These are phyloP conservation scores for Corbicula japonica DNA, from an alignment of 2,888 invertebrate species.

Conservation along the genomic window DNA sequence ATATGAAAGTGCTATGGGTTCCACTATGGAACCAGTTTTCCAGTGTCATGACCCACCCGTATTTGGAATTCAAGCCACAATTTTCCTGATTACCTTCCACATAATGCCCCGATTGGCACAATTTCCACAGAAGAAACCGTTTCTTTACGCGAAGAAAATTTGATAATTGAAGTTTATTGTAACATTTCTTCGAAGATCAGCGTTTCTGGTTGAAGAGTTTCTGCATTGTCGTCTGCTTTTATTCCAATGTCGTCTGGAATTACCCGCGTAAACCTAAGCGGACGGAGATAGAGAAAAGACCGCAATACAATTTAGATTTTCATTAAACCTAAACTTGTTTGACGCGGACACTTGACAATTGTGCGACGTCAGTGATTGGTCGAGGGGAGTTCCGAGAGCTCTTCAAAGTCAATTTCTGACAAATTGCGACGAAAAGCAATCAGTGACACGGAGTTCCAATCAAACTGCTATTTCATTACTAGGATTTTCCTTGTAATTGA, in stretches of 20 bases:
- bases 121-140: slow-evolving; percentile 24
- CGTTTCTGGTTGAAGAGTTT: slow-evolving; percentile 31
- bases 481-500: slow-evolving; percentile 52
- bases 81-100: slow-evolving; percentile 8
- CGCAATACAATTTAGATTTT: slow-evolving; percentile 66
- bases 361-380: slow-evolving; percentile 56
- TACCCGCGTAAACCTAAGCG: slow-evolving; percentile 45
- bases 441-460: slow-evolving; percentile 56
- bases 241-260: slow-evolving; percentile 58
- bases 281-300: slow-evolving; percentile 57
- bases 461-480: slow-evolving; percentile 58
- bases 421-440: slow-evolving; percentile 63
- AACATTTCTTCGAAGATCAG: slow-evolving; percentile 52
- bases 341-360: slow-evolving; percentile 53
- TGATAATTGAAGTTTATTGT: slow-evolving; percentile 54
- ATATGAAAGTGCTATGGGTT: too few species aligned
- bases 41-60: too few species aligned
- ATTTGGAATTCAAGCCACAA: slow-evolving; percentile 11
- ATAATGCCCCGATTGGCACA: slow-evolving; percentile 18
- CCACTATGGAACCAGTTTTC: too few species aligned
- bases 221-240: slow-evolving; percentile 35
- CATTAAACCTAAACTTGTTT: slow-evolving; percentile 63
- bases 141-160: slow-evolving; percentile 39
- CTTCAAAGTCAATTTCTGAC: slow-evolving; percentile 60
- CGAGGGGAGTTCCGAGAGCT: slow-evolving; percentile 43